Base-by-base conservation (phyloP, 2,888 invertebrate species). In the Watsonalla binaria region DNA sequence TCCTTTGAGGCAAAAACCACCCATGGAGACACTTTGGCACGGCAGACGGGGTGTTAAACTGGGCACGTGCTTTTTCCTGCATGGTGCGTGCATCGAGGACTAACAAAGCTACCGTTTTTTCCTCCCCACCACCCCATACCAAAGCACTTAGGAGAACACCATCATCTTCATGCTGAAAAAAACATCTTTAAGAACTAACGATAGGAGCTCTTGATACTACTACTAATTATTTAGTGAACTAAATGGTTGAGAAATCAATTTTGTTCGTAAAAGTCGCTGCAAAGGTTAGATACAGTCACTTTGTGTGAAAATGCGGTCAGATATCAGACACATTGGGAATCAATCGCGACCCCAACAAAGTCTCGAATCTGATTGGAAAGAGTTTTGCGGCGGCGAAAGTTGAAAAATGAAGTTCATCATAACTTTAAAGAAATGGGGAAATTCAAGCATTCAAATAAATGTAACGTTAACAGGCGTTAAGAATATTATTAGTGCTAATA, bases 11-110 rank as follows among this genome's bases (percentile, higher is more conserved):
- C 13, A 90, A 84, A 78, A 94, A 96, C 95, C 95, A 96, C 37
- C 96, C 96, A 70, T 96, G 96, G n/a, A 96, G 84, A 77, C 95
- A 95, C 81, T 95, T 96, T 33, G 96, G 95, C 50, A 94, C 94
- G 0, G 94, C 93, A 33, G 94, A 92, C 33, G 93, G 92, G 4
- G 95, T 93, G 15, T 9, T 37, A 14, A 49, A 49, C 39, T 33
- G 5, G 9, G 39, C 49, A 5, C 49, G 49, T 37, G 49, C 49
- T 0, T 1, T n/a, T 14, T 49, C 49, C 5, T 37, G 37, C 14
- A 49, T 8, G 0, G 37, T 49, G 0, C 39, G 14, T 6, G 49
- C 49, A 15, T 49, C 39, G 9, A 49, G 14, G 14, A 49, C 37
- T 6, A 49, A n/a, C 5, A 49, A 8, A 7, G 9, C 49, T 5